Evolutionary conservation across 2,888 invertebrate species (phyloP).

Genomic region (Nemotelus nigrinus): DNA sequence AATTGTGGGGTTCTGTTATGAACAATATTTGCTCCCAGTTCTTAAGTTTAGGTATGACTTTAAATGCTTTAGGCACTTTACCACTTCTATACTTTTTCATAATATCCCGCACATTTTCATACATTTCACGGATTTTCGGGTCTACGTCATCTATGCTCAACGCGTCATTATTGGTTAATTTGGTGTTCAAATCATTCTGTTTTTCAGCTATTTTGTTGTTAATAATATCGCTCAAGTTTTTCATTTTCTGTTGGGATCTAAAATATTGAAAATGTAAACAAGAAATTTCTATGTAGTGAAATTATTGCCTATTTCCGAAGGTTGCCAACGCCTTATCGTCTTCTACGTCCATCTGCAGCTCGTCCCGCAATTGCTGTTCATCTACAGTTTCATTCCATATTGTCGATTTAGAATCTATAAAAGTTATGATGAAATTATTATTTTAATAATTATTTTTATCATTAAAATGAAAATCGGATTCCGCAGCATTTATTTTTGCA

Average conservation of each 20-base stretch:
- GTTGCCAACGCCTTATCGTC: conserved; percentile 87
- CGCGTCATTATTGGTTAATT: conserved; percentile 82
- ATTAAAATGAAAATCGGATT: too few relatives aligned
- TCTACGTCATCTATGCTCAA: conserved; percentile 85
- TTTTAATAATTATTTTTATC: too few relatives aligned
- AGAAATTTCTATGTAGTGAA: too few relatives aligned
- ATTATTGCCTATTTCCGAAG: conserved; percentile 68
- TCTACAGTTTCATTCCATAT: conserved; percentile 57
- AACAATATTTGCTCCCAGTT: conserved; percentile 95
- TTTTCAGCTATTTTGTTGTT: conserved; percentile 93
- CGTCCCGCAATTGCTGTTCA: conserved; percentile 73
- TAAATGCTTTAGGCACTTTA: conserved; percentile 97
- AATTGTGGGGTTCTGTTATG: conserved; percentile 89
- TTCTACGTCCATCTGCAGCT: conserved; percentile 83
- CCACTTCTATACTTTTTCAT: conserved; percentile 92
- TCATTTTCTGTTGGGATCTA: conserved; percentile 65
- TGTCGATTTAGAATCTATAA: too few relatives aligned
- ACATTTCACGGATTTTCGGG: conserved; percentile 84
- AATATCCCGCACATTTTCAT: conserved; percentile 89
- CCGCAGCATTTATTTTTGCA: too few relatives aligned
- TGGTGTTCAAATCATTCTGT: conserved; percentile 86
- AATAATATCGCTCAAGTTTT: conserved; percentile 90
- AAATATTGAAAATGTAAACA: not conserved
- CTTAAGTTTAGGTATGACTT: conserved; percentile 88
- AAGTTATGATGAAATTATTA: too few relatives aligned